A percentile compares a stretch with the other conserved stretches of the same genome.
phyloP scores from a whole-genome alignment of 2,797 vertebrate genomes.

The Gallinago stenura region DNA sequence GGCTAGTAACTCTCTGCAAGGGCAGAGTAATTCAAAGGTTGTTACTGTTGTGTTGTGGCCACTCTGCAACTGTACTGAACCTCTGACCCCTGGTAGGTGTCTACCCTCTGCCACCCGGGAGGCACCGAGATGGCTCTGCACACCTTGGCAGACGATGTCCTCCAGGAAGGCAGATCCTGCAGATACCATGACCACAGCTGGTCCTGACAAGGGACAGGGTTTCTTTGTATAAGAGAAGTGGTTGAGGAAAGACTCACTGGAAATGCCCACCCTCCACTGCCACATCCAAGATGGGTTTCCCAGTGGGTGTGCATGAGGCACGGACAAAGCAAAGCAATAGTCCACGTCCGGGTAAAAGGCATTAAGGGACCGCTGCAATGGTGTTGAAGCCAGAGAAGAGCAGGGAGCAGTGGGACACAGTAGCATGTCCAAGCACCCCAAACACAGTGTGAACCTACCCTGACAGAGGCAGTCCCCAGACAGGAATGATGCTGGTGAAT shows the following conservation, averaged over 20 bases:
- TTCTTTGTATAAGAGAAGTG: background rate
- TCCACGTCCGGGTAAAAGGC: background rate
- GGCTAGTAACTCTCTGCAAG: background rate
- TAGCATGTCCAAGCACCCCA: background rate
- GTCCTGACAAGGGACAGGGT: background rate
- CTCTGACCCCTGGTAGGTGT: background rate
- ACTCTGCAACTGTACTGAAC: background rate
- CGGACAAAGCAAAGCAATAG: background rate
- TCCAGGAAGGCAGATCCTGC: background rate
- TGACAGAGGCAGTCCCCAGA: background rate
- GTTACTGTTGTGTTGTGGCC: accelerated
- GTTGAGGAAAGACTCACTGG: background rate
- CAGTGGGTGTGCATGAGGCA: background rate
- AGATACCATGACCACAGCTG: background rate
- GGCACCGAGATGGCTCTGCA: background rate
- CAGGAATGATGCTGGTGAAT: background rate
- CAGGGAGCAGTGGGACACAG: background rate
- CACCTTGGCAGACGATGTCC: background rate
- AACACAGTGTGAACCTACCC: background rate
- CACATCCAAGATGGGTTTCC: background rate
- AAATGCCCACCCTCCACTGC: accelerated
- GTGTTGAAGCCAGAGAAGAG: background rate
- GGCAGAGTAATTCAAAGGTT: background rate
- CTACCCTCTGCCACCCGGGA: background rate
- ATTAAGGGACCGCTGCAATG: accelerated